Percentiles rank a stretch among this genome's conserved stretches.
Evolutionary conservation across 2,888 invertebrate species (phyloP).

Genomic region (Xylota sylvarum): DNA sequence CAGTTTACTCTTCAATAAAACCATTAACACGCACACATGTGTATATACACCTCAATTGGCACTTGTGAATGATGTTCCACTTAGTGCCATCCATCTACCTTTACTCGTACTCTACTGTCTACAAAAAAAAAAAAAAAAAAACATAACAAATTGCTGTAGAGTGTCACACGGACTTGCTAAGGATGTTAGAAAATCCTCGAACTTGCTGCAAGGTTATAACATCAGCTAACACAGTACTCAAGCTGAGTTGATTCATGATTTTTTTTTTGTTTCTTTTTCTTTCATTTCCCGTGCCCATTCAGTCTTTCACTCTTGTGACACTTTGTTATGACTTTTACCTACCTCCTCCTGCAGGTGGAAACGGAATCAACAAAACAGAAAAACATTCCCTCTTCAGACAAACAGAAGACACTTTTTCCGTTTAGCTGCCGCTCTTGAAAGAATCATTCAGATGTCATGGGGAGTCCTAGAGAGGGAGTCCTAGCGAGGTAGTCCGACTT

Average conservation of each 20-base stretch:
- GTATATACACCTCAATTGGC: neutral
- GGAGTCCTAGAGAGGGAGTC: neutral
- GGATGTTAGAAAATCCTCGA: constrained; percentile 9
- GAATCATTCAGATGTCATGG: neutral
- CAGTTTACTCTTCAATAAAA: neutral
- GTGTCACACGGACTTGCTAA: constrained; percentile 15
- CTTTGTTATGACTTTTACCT: constrained; percentile 24
- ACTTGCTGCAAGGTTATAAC: constrained; percentile 30
- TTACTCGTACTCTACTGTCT: neutral
- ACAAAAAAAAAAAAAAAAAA: neutral
- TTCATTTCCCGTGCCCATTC: constrained; percentile 5
- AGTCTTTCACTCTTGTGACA: constrained; percentile 12
- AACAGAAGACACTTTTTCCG: constrained; percentile 48
- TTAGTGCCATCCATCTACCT: constrained; percentile 4
- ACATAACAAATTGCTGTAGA: constrained; percentile 1
- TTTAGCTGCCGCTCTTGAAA: constrained; percentile 31
- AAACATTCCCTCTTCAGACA: constrained; percentile 38
- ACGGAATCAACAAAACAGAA: constrained; percentile 26
- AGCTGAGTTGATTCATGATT: constrained; percentile 25
- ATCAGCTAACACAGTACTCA: constrained; percentile 9
- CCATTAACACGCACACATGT: constrained; percentile 1
- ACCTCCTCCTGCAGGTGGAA: neutral
- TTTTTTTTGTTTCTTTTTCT: too few species aligned
- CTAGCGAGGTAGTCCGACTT: too few species aligned
- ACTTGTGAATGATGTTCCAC: neutral